These are phyloP conservation scores for Chaetoderma sp. DNA, from an alignment of 2,888 invertebrate genomes.

Conservation along the genomic window DNA sequence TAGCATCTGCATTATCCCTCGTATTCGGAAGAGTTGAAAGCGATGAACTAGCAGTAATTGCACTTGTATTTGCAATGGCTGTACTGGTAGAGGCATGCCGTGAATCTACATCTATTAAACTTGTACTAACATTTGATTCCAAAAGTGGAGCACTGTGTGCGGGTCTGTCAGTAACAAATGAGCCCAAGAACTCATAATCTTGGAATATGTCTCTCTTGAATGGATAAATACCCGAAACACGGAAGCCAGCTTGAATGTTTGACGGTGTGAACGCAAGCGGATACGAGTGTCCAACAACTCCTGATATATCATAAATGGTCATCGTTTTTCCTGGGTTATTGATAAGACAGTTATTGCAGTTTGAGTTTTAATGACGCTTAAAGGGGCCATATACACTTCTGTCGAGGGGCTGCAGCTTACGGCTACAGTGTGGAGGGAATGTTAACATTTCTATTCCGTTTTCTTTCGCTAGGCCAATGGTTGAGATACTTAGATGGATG, in stretches of 20 bases:
- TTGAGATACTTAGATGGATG: conserved; percentile 15
- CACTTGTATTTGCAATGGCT: no score
- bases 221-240: conserved; percentile 17
- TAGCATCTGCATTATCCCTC: no score
- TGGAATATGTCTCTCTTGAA: conserved; percentile 16
- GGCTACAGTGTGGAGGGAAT: conserved; percentile 9
- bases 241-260: conserved; percentile 21
- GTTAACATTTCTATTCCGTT: conserved; percentile 14
- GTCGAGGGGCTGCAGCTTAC: conserved; percentile 23
- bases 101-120: no score
- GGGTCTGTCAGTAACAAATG: conserved; percentile 11
- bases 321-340: conserved; percentile 56
- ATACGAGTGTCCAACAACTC: no score
- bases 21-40: no score
- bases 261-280: conserved; percentile 21
- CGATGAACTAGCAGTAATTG: no score
- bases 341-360: conserved; percentile 58
- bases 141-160: no score
- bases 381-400: conserved; percentile 53
- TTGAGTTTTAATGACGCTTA: conserved; percentile 51
- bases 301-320: conserved; percentile 53
- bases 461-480: conserved; percentile 11
- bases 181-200: conserved; percentile 10
- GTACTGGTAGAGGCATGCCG: no score
- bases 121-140: no score